Percentiles rank a stretch among this genome's conserved stretches.
These are phyloP conservation scores for Indri indri DNA, from an alignment of 2,113 vertebrate species.

Conservation along the genomic window DNA sequence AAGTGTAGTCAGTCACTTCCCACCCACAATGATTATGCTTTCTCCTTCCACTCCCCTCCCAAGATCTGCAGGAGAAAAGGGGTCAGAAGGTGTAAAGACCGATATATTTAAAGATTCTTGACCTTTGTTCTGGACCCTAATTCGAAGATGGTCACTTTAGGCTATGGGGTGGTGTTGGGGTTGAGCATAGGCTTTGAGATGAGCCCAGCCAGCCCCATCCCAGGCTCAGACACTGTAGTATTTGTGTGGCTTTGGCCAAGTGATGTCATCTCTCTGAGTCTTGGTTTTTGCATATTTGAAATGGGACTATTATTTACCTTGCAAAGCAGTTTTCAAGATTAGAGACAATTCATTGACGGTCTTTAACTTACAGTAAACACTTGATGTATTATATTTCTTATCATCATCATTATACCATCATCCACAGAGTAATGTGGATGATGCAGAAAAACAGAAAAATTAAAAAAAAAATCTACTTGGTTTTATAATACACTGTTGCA, in stretches of 20 bases:
- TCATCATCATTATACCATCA: neutral
- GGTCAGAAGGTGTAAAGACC: neutral
- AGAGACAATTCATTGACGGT: neutral
- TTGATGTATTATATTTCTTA: neutral
- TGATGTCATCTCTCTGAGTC: neutral
- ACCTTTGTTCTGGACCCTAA: neutral
- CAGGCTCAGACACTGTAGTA: neutral
- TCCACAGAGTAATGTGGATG: neutral
- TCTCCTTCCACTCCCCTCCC: neutral
- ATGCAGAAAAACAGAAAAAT: neutral
- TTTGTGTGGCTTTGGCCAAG: neutral
- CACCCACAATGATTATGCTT: rapidly evolving
- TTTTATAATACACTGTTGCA: neutral
- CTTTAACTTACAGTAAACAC: neutral
- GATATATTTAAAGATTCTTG: neutral
- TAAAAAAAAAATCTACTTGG: neutral
- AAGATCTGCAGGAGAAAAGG: neutral
- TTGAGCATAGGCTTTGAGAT: neutral
- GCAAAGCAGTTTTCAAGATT: neutral
- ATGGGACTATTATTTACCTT: neutral
- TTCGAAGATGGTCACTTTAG: neutral
- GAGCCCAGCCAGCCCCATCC: neutral
- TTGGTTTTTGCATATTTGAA: slow-evolving; percentile 19
- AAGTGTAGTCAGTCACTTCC: neutral
- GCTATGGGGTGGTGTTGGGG: neutral